These are phyloP conservation scores for Danio jaintianensis DNA, from an alignment of 2,797 vertebrate species.

Conservation along the genomic window DNA sequence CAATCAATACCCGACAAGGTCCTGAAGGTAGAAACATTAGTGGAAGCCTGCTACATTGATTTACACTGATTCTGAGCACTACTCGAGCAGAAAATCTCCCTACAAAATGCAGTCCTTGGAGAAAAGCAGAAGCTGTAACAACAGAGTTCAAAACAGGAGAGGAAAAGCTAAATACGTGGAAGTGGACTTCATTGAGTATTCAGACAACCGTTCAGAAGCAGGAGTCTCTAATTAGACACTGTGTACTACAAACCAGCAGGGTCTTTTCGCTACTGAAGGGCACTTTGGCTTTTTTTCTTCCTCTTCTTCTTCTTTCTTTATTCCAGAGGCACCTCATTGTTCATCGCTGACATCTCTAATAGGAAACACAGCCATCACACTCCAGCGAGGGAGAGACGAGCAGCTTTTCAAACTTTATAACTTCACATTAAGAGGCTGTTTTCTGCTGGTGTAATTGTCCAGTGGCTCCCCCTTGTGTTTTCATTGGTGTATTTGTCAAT, in stretches of 20 bases:
- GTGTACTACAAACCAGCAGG: slow-evolving; percentile 66
- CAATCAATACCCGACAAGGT: slow-evolving; percentile 78
- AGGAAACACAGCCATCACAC: slow-evolving; percentile 56
- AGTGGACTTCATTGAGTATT: slow-evolving; percentile 54
- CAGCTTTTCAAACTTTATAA: slow-evolving; percentile 14
- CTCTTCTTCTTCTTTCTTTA: slow-evolving; percentile 31
- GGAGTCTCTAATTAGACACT: slow-evolving; percentile 73
- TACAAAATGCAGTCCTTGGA: slow-evolving; percentile 42
- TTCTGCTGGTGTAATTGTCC: slow-evolving; percentile 60
- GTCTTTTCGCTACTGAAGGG: slow-evolving; percentile 67
- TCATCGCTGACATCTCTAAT: slow-evolving; percentile 72
- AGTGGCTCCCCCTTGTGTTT: slow-evolving; percentile 77
- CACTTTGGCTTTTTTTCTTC: slow-evolving; percentile 57
- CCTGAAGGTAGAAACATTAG: slow-evolving; percentile 68
- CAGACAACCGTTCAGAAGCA: slow-evolving; percentile 66
- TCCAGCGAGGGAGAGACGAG: slow-evolving; percentile 39
- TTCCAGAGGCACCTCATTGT: slow-evolving; percentile 55
- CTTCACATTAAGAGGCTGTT: not conserved
- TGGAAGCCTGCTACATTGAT: slow-evolving; percentile 78
- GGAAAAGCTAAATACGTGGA: not conserved
- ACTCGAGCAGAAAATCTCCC: slow-evolving; percentile 72
- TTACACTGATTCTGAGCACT: slow-evolving; percentile 77
- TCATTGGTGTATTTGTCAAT: not conserved
- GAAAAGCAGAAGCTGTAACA: slow-evolving; percentile 1
- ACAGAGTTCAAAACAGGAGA: slow-evolving; percentile 54